These are phyloP conservation scores for Liodrosophila aerea DNA, from an alignment of 2,888 invertebrate species.

Conservation along the genomic window DNA sequence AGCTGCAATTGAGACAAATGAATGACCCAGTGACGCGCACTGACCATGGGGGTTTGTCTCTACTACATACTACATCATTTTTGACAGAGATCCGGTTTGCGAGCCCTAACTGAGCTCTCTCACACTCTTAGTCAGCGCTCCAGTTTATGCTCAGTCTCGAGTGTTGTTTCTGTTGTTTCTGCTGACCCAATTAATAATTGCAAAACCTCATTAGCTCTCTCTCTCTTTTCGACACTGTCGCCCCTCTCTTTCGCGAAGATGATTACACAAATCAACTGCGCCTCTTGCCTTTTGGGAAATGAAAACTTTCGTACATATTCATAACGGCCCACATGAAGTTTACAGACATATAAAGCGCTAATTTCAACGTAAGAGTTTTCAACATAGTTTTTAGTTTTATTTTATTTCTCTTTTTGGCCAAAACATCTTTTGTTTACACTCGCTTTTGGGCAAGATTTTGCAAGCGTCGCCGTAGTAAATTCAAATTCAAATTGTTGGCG, in stretches of 20 bases:
- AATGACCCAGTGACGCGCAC: constrained; percentile 33
- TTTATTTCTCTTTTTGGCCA: constrained; percentile 20
- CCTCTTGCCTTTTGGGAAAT: constrained; percentile 53
- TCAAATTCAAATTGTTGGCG: constrained; percentile 2
- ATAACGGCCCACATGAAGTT: constrained; percentile 50
- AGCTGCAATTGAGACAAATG: constrained; percentile 13
- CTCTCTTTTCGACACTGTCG: too few relatives aligned
- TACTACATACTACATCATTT: background rate
- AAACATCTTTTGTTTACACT: constrained; percentile 32
- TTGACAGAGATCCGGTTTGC: too few relatives aligned
- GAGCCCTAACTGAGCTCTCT: background rate
- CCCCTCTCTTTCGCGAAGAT: constrained; percentile 1
- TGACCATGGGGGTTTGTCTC: background rate
- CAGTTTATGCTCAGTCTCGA: constrained; percentile 35
- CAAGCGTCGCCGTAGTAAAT: background rate
- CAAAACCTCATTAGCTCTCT: constrained; percentile 61
- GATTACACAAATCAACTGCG: constrained; percentile 48
- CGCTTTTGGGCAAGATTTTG: constrained; percentile 25
- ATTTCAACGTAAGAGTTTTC: constrained; percentile 57
- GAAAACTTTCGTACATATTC: constrained; percentile 47
- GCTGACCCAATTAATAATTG: constrained; percentile 71
- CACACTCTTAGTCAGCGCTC: constrained; percentile 44
- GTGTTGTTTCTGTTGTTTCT: constrained; percentile 30
- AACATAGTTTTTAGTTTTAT: constrained; percentile 32
- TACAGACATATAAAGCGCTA: constrained; percentile 39